These are phyloP conservation scores for Eira barbara DNA, from an alignment of 2,113 vertebrate genomes.

Conservation along the genomic window DNA sequence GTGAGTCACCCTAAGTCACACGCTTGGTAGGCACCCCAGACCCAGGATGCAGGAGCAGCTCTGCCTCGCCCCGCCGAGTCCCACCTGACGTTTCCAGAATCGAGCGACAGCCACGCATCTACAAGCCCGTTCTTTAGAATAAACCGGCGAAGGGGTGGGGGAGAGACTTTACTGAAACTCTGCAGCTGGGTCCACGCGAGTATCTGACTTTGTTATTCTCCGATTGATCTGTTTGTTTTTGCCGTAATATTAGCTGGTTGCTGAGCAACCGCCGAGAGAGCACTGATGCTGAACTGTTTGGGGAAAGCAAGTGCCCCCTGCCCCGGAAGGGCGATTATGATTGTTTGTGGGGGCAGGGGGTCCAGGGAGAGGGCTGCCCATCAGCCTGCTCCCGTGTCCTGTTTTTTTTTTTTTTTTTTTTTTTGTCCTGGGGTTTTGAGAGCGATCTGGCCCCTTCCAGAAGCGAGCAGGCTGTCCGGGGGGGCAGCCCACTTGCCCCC, in stretches of 20 bases:
- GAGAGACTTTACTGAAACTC: background rate
- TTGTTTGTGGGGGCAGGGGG: background rate
- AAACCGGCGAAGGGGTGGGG: background rate
- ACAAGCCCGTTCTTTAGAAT: background rate
- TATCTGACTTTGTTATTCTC: background rate
- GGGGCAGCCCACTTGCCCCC: background rate
- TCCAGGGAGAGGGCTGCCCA: background rate
- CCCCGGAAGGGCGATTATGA: background rate
- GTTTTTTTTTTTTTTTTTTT: no score
- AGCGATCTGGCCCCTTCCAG: background rate
- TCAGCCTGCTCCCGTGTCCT: background rate
- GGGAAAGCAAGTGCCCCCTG: background rate
- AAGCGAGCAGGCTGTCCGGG: background rate
- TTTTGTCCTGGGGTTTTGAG: background rate
- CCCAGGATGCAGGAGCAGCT: background rate
- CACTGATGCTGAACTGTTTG: background rate
- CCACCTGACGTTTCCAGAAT: background rate
- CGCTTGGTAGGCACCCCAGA: accelerated
- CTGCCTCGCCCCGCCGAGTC: accelerated
- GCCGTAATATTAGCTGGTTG: conserved; percentile 29
- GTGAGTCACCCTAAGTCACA: background rate
- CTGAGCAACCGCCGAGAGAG: background rate
- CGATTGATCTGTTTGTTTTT: conserved; percentile 19
- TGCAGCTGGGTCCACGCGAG: background rate
- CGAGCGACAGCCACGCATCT: no score